A percentile compares a stretch with the other conserved stretches of the same genome.
Evolutionary conservation across 2,113 vertebrate genomes (phyloP).

Genomic region (Heterocephalus glaber): DNA sequence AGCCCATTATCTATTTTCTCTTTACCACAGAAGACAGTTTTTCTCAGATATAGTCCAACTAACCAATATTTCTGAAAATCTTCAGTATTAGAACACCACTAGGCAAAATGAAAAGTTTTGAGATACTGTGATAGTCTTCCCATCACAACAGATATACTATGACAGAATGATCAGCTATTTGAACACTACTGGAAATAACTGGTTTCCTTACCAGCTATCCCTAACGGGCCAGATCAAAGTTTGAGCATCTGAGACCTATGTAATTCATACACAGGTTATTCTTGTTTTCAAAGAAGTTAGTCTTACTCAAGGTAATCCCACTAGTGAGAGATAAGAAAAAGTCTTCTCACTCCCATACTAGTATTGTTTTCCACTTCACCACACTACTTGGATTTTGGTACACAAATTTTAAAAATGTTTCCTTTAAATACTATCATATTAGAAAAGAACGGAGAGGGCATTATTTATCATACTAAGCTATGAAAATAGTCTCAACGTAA

Average conservation of each 20-base stretch:
- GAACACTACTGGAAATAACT: not conserved
- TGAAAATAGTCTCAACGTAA: not conserved
- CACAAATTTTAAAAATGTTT: not conserved
- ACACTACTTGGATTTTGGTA: not conserved
- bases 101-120: slow-evolving; percentile 16
- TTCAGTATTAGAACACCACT: not conserved
- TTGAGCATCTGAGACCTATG: not conserved
- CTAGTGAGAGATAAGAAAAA: not conserved
- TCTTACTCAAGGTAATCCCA: not conserved
- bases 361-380: not conserved
- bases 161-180: not conserved
- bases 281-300: slow-evolving; percentile 29
- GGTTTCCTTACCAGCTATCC: not conserved
- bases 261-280: not conserved
- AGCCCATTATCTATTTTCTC: not conserved
- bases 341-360: not conserved
- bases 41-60: slow-evolving; percentile 3
- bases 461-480: slow-evolving; percentile 32
- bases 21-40: not conserved
- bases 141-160: not conserved
- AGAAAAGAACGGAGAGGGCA: not conserved
- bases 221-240: not conserved
- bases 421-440: slow-evolving; percentile 11
- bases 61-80: slow-evolving; percentile 45
- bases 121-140: not conserved